These are phyloP conservation scores for Scylla paramamosain DNA, from an alignment of 1,140 invertebrate species.

Conservation along the genomic window DNA sequence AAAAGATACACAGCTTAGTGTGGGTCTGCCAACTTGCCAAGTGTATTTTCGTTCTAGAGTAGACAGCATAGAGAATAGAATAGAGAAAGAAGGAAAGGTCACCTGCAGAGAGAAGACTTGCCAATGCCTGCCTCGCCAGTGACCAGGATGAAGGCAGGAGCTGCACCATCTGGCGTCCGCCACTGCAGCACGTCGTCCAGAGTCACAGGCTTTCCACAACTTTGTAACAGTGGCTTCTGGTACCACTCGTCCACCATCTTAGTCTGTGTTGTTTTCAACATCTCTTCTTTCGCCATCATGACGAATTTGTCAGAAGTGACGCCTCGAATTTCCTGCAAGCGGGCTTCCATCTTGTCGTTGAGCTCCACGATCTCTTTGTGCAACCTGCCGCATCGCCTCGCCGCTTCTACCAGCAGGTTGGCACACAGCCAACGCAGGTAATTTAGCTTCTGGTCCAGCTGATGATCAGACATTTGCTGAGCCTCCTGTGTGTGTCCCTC, in stretches of 20 bases:
- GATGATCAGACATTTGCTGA: background rate
- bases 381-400: background rate
- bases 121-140: constrained; percentile 1
- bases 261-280: background rate
- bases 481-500: background rate
- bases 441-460: background rate
- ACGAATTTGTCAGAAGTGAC: background rate
- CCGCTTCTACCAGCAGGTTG: background rate
- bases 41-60: no score
- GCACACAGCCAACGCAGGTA: background rate
- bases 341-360: background rate
- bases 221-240: background rate
- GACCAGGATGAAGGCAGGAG: background rate
- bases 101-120: constrained; percentile 45
- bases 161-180: background rate
- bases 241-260: background rate
- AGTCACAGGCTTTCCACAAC: background rate
- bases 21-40: no score
- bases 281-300: background rate
- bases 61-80: no score
- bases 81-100: no score
- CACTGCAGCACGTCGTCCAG: background rate
- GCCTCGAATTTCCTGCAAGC: background rate
- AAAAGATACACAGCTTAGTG: no score
- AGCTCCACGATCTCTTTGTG: background rate